Base-by-base conservation (phyloP, 2,797 vertebrate genomes). In the Peromyscus attwateri region DNA sequence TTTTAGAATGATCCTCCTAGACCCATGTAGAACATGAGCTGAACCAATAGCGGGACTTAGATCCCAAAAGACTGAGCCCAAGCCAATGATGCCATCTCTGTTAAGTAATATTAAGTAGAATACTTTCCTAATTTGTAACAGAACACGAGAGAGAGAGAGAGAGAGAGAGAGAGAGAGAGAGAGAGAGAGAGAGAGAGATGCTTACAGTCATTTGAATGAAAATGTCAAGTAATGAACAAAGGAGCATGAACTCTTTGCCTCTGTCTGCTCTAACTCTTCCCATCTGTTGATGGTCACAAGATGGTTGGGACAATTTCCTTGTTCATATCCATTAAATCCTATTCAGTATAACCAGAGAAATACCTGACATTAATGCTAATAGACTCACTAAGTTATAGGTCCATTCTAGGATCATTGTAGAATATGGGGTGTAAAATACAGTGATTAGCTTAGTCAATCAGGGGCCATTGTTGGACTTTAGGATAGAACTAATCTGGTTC, bases 31-130 rank as follows among this genome's bases (percentile, higher is more conserved):
- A 75, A 93, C 25, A 87, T 73, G 14, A 70, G 23, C 12, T 95
- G 43, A 68, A 43, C 4, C 23, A 85, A 31, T 29, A 93, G 3
- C n/a, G 85, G 80, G 29, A 81, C 46, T 2, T 91, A 23, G 73
- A 49, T 40, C 31, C 16, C 27, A 77, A 91, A 84, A 31, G 31
- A 77, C 71, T 80, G 10, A 84, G 71, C 55, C 52, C 29, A 93
- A 13, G 43, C 17, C 7, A 91, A 11, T 66, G 68, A 60, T 62
- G 66, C 13, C 64, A 19, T 81, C 27, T n/a, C 21, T 91, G 62
- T 87, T 94, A 92, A 52, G 60, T 70, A 76, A 13, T 85, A 85
- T 68, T n/a, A 66, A 85, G 7, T n/a, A 85, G 64, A 76, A 80
- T 79, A 49, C 0, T 75, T 93, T 29, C 5, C 19, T 81, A 88